Conservation (phyloP, 2,113 vertebrate species). For the Saguinus midas region DNA sequence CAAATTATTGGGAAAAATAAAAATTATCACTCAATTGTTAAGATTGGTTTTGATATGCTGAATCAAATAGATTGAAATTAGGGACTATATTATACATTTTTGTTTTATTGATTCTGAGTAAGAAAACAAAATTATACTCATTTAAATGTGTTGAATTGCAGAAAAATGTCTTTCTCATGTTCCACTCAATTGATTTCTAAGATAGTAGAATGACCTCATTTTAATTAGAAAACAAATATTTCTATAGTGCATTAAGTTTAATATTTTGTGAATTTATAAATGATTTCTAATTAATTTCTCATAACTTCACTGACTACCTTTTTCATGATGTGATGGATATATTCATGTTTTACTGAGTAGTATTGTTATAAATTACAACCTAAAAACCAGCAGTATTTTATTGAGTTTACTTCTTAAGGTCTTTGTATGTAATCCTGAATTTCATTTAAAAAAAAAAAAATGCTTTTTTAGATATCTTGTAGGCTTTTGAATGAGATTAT, state of each 20-base stretch:
- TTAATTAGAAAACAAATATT: slow-evolving; percentile 50
- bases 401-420: background rate
- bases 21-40: background rate
- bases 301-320: background rate
- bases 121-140: background rate
- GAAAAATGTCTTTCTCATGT: background rate
- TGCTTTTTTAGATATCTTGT: background rate
- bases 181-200: slow-evolving; percentile 5
- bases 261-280: slow-evolving; percentile 14
- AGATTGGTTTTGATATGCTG: background rate
- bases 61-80: background rate
- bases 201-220: slow-evolving; percentile 8
- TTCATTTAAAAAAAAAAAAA: background rate
- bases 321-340: background rate
- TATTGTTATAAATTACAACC: background rate
- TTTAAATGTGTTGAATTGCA: background rate
- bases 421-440: background rate
- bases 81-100: background rate
- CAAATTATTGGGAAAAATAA: background rate
- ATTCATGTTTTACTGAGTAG: background rate
- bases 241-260: slow-evolving; percentile 28
- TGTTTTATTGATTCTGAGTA: background rate
- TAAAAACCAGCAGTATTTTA: background rate
- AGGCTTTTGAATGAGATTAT: background rate
- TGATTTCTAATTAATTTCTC: slow-evolving; percentile 28